Percentiles rank a stretch among this genome's conserved stretches.
Conservation (phyloP, 2,797 vertebrate species). For the Melanotaenia maccullochi region DNA sequence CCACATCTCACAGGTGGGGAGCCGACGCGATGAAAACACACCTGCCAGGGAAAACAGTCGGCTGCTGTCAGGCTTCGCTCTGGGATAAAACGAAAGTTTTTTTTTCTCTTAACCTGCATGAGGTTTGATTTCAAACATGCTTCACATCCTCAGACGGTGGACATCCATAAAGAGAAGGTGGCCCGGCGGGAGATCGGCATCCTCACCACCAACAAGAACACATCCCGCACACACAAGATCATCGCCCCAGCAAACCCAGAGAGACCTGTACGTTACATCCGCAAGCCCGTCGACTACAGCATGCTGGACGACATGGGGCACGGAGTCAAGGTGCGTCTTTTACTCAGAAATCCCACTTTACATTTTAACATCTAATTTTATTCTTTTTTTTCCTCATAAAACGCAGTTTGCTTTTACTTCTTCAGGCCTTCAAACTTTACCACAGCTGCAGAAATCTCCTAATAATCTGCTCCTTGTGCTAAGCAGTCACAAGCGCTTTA, state of each 20-base stretch:
- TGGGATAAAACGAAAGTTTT: too few species aligned
- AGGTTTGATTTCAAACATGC: not conserved
- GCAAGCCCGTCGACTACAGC: slow-evolving; percentile 98
- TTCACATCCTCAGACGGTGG: slow-evolving; percentile 89
- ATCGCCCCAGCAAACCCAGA: slow-evolving; percentile 98
- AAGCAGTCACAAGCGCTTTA: not conserved
- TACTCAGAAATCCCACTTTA: too few species aligned
- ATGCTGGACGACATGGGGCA: slow-evolving; percentile 98
- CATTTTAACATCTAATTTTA: not conserved
- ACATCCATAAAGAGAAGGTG: slow-evolving; percentile 99
- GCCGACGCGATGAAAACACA: not conserved
- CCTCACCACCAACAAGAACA: slow-evolving; percentile 99
- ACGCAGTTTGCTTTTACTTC: not conserved
- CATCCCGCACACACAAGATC: slow-evolving; percentile 99
- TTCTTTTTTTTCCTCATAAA: not conserved
- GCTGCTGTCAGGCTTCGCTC: not conserved
- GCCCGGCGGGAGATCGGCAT: slow-evolving; percentile 99
- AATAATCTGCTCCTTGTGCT: not conserved
- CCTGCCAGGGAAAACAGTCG: not conserved
- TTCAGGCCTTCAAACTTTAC: not conserved
- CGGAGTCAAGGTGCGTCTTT: slow-evolving; percentile 92
- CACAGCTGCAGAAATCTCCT: not conserved
- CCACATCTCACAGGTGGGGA: slow-evolving; percentile 94
- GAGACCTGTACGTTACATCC: slow-evolving; percentile 98
- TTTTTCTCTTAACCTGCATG: not conserved